Base-by-base conservation (phyloP, 2,888 invertebrate genomes). In the Heliothis peltigera region DNA sequence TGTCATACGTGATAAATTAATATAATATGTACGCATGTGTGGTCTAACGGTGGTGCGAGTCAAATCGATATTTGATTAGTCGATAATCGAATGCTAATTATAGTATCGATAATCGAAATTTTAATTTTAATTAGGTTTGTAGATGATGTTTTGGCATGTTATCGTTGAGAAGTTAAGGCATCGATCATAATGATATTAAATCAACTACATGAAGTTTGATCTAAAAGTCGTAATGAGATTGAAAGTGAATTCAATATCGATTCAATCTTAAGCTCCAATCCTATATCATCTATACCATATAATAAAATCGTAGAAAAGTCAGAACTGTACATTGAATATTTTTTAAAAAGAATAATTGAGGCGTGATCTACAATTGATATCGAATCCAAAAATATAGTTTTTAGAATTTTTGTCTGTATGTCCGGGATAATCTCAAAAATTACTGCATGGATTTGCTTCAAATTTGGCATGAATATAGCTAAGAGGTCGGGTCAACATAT, bases 41-140 rank as follows among this genome's bases (percentile, higher is more conserved):
- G 88, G 89, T 88, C 89, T 79, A 74, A 65, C 77, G 77, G 71
- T 60, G 58, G 53, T 67, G 62, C 57, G 60, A 75, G 64, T 80
- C 73, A 81, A 84, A 87, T 86, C 83, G 86, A 85, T 87, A 87
- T 87, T 87, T 87, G 85, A 86, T 86, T 84, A 83, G 82, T 72
- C 70, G 71, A 71, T 64, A 80, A 80, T 81, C 75, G 72, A 78
- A 73, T 70, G 59, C 67, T 84, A 82, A 83, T 84, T 79, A 80
- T 72, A 66, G 54, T 57, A 75, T 73, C 71, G 59, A 62, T 75
- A 72, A 71, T 77, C 76, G 70, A 72, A 68, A 61, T 70, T 64
- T 68, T 65, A 57, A 64, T 72, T 66, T 65, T 64, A 75, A 61
- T 70, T 70, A 61, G 71, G 56, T 62, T 71, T 64, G 52, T 51